Conservation (phyloP, 2,797 vertebrate species). For the Chloroceryle amazona region DNA sequence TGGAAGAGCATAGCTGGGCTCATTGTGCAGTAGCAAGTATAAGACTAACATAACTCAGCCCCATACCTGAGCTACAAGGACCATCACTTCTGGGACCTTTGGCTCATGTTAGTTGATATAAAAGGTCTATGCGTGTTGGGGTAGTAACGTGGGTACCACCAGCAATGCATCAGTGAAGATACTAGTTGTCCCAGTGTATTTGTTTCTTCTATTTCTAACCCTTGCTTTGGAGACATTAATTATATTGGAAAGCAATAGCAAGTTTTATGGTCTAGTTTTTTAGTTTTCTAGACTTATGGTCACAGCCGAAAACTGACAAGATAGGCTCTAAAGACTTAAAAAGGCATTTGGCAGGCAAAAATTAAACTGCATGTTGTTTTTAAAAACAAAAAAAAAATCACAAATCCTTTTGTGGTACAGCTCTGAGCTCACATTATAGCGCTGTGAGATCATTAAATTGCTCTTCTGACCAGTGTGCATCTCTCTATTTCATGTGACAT, state of each 20-base stretch:
- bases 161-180: not conserved
- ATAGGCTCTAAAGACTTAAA: not conserved
- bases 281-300: not conserved
- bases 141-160: not conserved
- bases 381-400: not conserved
- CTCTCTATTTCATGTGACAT: not conserved
- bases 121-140: not conserved
- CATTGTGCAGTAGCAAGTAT: rapidly evolving
- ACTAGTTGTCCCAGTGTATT: not conserved
- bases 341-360: not conserved
- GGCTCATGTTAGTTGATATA: not conserved
- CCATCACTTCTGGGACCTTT: not conserved
- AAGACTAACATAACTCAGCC: not conserved
- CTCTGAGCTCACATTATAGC: not conserved
- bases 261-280: not conserved
- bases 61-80: not conserved
- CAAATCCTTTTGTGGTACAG: not conserved
- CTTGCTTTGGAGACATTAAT: not conserved
- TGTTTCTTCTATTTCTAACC: not conserved
- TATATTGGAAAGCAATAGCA: not conserved
- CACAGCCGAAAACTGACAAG: not conserved
- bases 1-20: not conserved
- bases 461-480: not conserved
- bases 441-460: not conserved
- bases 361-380: not conserved